These are phyloP conservation scores for Albula glossodonta DNA, from an alignment of 2,113 vertebrate genomes.

Conservation along the genomic window DNA sequence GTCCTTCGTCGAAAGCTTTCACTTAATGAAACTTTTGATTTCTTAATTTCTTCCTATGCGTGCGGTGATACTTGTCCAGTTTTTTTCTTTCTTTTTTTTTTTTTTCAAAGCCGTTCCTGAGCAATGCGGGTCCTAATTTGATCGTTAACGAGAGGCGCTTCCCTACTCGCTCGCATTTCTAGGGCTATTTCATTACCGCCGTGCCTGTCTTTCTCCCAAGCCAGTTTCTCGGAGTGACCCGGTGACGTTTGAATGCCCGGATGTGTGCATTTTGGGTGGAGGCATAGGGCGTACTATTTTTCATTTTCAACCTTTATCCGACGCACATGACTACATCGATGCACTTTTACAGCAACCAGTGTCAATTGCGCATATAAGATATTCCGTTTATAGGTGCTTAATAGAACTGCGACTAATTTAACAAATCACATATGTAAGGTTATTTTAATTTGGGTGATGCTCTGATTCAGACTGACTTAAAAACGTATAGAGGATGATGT, in stretches of 20 bases:
- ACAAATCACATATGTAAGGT: too few relatives aligned
- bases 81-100: neutral
- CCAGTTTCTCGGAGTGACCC: slow-evolving; percentile 25
- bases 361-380: neutral
- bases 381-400: too few relatives aligned
- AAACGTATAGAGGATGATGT: too few relatives aligned
- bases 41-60: neutral
- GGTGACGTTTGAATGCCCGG: slow-evolving; percentile 25
- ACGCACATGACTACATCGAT: neutral
- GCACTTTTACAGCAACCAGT: neutral
- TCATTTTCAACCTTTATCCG: slow-evolving; percentile 5
- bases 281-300: neutral
- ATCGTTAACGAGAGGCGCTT: neutral
- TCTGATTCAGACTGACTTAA: too few relatives aligned
- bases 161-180: neutral
- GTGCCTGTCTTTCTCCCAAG: slow-evolving; percentile 21
- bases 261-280: slow-evolving; percentile 12
- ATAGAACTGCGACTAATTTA: too few relatives aligned
- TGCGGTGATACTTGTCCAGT: neutral
- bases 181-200: neutral
- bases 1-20: neutral
- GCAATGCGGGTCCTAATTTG: neutral
- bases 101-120: neutral
- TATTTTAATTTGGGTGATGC: too few relatives aligned
- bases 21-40: neutral